Percentiles rank a stretch among this genome's conserved stretches.
phyloP scores from a whole-genome alignment of 2,888 invertebrate genomes.

The Polymixis flavicincta region DNA sequence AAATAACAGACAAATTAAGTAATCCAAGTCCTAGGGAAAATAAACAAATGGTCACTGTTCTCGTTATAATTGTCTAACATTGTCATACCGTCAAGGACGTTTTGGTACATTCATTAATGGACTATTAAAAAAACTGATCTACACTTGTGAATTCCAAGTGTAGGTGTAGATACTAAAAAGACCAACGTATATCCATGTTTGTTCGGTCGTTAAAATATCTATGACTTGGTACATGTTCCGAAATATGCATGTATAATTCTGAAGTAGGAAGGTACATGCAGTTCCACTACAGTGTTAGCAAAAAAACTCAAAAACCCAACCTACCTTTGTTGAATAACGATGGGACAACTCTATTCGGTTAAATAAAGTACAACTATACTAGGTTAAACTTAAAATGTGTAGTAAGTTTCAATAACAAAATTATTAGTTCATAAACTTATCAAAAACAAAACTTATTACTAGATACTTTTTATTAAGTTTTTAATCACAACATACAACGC shows the following conservation, averaged over 20 bases:
- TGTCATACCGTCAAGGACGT: not conserved
- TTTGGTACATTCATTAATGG: not conserved
- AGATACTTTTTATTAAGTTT: not conserved
- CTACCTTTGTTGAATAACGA: no score
- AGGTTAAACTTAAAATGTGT: not conserved
- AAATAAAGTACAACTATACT: not conserved
- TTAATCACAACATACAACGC: not conserved
- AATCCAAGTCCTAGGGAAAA: not conserved
- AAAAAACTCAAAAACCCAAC: not conserved
- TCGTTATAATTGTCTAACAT: conserved; percentile 3
- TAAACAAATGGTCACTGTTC: not conserved
- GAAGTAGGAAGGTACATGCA: not conserved
- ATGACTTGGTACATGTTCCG: not conserved
- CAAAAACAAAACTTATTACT: not conserved
- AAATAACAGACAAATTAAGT: conserved; percentile 3
- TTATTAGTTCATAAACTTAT: not conserved
- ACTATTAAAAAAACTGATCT: conserved; percentile 16
- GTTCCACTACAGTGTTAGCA: not conserved
- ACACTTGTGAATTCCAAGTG: conserved; percentile 15
- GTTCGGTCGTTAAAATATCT: conserved; percentile 13
- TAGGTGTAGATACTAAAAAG: not conserved
- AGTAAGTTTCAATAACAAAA: not conserved
- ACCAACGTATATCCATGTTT: conserved; percentile 12
- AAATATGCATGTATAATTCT: not conserved
- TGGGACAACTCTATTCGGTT: no score